A percentile compares a stretch with the other conserved stretches of the same genome.
phyloP scores from a whole-genome alignment of 2,113 vertebrate species.

The Nycticebus coucang region DNA sequence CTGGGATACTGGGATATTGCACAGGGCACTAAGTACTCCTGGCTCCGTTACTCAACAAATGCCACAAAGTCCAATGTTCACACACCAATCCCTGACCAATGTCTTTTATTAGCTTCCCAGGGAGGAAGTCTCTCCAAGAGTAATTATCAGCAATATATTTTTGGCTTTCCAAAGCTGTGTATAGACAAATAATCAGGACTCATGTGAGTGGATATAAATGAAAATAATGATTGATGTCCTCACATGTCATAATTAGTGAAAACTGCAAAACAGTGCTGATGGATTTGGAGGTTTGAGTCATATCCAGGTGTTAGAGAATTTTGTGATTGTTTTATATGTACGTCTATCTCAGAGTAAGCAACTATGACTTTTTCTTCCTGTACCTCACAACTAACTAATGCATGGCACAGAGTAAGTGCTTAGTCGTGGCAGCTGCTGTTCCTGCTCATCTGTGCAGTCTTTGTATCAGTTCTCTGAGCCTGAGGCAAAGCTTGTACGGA shows the following conservation, averaged over 20 bases:
- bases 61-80: neutral
- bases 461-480: neutral
- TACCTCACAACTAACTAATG: neutral
- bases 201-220: neutral
- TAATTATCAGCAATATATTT: conserved; percentile 3
- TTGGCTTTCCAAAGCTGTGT: neutral
- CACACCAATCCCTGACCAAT: neutral
- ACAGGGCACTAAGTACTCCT: neutral
- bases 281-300: neutral
- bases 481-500: neutral
- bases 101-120: neutral
- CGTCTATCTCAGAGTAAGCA: neutral
- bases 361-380: neutral
- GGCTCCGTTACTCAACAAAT: neutral
- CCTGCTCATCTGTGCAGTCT: neutral
- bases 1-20: neutral
- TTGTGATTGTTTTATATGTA: neutral
- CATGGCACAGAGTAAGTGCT: neutral
- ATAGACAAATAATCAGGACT: neutral
- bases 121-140: neutral
- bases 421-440: neutral
- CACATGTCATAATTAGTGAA: neutral
- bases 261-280: neutral
- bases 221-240: neutral
- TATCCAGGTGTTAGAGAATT: neutral